A percentile compares a stretch with the other conserved stretches of the same genome.
Evolutionary conservation across 2,797 vertebrate genomes (phyloP).

Genomic region (Lacerta agilis): DNA sequence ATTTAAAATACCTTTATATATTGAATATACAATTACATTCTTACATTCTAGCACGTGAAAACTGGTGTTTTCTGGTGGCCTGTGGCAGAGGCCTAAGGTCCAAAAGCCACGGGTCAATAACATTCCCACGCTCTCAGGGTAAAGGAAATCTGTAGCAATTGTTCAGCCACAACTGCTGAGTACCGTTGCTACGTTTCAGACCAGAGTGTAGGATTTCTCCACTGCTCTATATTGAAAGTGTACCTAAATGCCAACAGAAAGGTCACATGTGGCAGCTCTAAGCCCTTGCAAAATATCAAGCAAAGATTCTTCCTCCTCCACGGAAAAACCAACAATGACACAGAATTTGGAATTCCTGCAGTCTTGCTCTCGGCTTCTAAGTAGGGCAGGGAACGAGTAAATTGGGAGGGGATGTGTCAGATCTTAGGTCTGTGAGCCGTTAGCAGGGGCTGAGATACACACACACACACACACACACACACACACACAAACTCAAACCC

Average conservation of each 20-base stretch:
- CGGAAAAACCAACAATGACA: constrained; percentile 44
- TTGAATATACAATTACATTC: too few species aligned
- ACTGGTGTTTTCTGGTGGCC: too few species aligned
- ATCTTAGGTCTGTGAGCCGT: background rate
- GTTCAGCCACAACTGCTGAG: background rate
- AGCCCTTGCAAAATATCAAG: constrained; percentile 67
- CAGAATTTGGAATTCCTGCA: background rate
- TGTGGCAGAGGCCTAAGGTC: too few species aligned
- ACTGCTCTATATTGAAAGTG: constrained; percentile 52
- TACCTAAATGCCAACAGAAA: constrained; percentile 50
- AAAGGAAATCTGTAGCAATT: background rate
- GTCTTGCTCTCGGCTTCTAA: background rate
- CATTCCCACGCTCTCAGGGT: background rate
- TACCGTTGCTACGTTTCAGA: background rate
- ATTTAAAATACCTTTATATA: too few species aligned
- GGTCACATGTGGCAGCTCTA: constrained; percentile 6
- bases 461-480: too few species aligned
- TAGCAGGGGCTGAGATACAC: too few species aligned
- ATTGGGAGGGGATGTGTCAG: constrained; percentile 2
- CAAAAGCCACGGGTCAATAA: too few species aligned
- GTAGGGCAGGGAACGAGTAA: constrained; percentile 39
- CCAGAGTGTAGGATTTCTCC: background rate
- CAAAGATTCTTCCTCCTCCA: constrained; percentile 51
- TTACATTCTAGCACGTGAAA: too few species aligned
- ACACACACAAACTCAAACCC: background rate